phyloP scores from a whole-genome alignment of 2,113 vertebrate species.

The Oryzias melastigma region DNA sequence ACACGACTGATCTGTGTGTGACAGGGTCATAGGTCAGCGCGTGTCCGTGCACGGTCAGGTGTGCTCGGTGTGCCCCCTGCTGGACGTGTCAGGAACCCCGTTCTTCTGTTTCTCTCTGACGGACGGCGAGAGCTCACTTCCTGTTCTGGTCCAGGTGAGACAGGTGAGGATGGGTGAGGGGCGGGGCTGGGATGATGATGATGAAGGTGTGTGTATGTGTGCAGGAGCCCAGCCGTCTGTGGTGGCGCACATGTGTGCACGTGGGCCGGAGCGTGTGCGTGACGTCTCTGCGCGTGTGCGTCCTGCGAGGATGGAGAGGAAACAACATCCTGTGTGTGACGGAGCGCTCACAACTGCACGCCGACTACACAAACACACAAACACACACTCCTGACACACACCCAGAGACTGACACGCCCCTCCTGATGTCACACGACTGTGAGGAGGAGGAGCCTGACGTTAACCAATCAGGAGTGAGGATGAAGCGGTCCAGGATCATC shows the following conservation, averaged over 20 bases:
- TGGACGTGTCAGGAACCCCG: constrained; percentile 69
- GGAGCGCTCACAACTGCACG: constrained; percentile 69
- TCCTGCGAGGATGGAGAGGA: constrained; percentile 72
- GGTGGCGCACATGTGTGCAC: constrained; percentile 74
- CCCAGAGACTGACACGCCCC: constrained; percentile 1
- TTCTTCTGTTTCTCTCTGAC: constrained; percentile 83
- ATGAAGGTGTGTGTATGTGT: not conserved
- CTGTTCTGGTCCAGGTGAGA: constrained; percentile 81
- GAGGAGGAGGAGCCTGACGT: constrained; percentile 32
- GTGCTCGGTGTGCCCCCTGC: constrained; percentile 70
- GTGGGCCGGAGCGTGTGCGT: constrained; percentile 76
- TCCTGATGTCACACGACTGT: not conserved
- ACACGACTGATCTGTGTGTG: not conserved
- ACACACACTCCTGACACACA: constrained; percentile 7
- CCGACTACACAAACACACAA: no score
- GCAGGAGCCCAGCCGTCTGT: constrained; percentile 71
- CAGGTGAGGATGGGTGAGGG: no score
- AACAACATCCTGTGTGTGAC: constrained; percentile 72
- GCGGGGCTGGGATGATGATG: no score
- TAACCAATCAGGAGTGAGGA: constrained; percentile 32
- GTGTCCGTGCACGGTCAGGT: constrained; percentile 75
- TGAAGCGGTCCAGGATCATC: constrained; percentile 76
- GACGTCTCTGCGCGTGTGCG: constrained; percentile 74
- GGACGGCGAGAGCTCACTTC: constrained; percentile 32
- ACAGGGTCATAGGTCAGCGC: constrained; percentile 34